Evolutionary conservation across 2,113 vertebrate species (phyloP).

Genomic region (Gavialis gangeticus): DNA sequence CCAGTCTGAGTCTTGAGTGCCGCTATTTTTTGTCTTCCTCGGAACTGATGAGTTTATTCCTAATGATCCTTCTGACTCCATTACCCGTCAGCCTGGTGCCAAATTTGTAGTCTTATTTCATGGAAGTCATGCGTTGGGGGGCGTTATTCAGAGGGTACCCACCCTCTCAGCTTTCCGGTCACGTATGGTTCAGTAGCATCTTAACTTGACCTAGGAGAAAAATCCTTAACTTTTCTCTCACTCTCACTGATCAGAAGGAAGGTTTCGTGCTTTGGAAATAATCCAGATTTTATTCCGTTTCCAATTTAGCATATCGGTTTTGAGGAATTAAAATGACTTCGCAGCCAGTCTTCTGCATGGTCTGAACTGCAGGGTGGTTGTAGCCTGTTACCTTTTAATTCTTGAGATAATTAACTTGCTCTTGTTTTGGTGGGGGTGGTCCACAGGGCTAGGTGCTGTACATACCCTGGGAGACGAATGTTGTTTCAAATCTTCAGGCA

Average conservation of each 20-base stretch:
- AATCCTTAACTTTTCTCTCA: not conserved
- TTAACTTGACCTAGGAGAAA: not conserved
- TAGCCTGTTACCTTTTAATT: not conserved
- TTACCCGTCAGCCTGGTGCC: not conserved
- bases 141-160: no score
- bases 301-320: not conserved
- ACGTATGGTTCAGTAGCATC: not conserved
- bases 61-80: no score
- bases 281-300: not conserved
- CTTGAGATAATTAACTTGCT: not conserved
- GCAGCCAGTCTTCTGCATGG: not conserved
- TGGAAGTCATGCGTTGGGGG: rapidly evolving
- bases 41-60: rapidly evolving
- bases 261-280: not conserved
- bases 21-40: not conserved
- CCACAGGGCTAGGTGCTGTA: not conserved
- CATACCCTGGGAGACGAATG: no score
- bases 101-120: not conserved
- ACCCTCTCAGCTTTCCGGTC: not conserved
- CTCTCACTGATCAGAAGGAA: not conserved
- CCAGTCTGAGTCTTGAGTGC: rapidly evolving
- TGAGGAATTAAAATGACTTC: not conserved
- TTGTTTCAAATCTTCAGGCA: not conserved
- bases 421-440: not conserved
- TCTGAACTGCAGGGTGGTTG: not conserved